A percentile compares a stretch with the other conserved stretches of the same genome.
Evolutionary conservation across 2,888 invertebrate genomes (phyloP).

Genomic region (Odontomyia ornata): DNA sequence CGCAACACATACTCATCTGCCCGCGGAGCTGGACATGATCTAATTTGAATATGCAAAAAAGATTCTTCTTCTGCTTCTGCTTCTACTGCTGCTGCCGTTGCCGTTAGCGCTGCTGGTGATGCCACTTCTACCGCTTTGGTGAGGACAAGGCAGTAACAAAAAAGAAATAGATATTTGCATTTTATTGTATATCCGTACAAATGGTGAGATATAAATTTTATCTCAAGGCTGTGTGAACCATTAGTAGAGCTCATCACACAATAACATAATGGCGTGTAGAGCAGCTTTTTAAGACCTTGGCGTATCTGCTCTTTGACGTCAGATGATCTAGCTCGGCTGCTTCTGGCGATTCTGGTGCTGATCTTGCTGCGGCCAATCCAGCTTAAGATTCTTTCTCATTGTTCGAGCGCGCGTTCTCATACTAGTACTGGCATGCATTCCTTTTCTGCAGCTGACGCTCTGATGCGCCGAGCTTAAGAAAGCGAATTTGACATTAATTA

Average conservation of each 20-base stretch:
- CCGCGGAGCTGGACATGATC: constrained; percentile 30
- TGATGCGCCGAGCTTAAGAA: not conserved
- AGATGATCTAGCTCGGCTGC: constrained; percentile 3
- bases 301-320: constrained; percentile 43
- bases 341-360: not conserved
- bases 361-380: not conserved
- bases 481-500: constrained; percentile 10
- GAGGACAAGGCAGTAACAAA: not conserved
- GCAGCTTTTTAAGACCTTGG: constrained; percentile 42
- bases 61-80: not conserved
- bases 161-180: constrained; percentile 34
- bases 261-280: constrained; percentile 39
- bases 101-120: too few species aligned
- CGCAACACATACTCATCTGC: not conserved
- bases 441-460: not conserved
- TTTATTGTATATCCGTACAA: constrained; percentile 40
- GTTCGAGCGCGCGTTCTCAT: not conserved
- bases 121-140: not conserved
- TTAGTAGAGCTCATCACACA: constrained; percentile 42
- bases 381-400: not conserved
- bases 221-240: constrained; percentile 44
- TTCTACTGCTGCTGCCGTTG: too few species aligned
- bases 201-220: constrained; percentile 41
- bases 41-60: constrained; percentile 44
- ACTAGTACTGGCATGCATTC: not conserved